phyloP scores from a whole-genome alignment of 2,888 invertebrate species.

The Campoplex nolae region DNA sequence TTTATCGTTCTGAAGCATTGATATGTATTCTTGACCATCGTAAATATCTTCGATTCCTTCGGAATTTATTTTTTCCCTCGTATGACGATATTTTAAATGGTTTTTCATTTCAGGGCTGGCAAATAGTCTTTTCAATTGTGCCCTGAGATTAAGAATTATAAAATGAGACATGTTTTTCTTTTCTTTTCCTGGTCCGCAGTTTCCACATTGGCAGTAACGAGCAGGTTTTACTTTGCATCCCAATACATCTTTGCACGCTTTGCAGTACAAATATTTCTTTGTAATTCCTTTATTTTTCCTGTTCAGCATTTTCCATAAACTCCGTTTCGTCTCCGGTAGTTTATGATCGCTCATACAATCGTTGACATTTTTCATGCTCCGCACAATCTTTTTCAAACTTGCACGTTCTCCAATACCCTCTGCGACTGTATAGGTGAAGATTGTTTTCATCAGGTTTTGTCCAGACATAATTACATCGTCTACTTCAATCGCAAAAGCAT shows the following conservation, averaged over 20 bases:
- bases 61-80: slow-evolving; percentile 6
- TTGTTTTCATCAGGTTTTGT: neutral
- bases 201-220: neutral
- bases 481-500: neutral
- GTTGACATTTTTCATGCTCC: neutral
- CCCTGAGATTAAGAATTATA: neutral
- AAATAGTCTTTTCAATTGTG: neutral
- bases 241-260: neutral
- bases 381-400: neutral
- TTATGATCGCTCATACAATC: neutral
- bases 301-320: neutral
- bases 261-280: neutral
- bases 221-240: neutral
- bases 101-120: neutral
- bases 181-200: neutral
- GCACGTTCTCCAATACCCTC: neutral
- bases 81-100: slow-evolving; percentile 32
- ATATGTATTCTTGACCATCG: slow-evolving; percentile 39
- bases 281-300: neutral
- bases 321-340: slow-evolving; percentile 8
- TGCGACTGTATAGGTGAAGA: neutral
- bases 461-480: neutral
- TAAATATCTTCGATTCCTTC: slow-evolving; percentile 46
- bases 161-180: neutral
- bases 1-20: slow-evolving; percentile 20